These are phyloP conservation scores for Campylomormyrus tamandua DNA, from an alignment of 2,113 vertebrate species.

Conservation along the genomic window DNA sequence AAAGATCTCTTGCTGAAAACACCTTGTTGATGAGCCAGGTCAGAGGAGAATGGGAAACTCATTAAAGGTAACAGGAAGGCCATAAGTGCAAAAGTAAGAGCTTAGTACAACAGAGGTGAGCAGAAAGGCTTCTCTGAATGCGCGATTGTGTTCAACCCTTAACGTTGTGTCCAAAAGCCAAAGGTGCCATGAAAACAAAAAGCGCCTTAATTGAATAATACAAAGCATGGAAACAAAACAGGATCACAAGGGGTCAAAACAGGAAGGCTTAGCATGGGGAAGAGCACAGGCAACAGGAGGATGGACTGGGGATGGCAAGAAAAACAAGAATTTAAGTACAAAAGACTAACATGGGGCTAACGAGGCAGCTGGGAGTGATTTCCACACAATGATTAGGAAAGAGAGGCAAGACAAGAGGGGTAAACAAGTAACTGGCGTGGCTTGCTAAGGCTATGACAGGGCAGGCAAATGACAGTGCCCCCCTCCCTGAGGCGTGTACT, in stretches of 20 bases:
- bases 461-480: background rate
- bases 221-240: background rate
- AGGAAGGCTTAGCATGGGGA: background rate
- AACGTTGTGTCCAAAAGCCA: background rate
- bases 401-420: background rate
- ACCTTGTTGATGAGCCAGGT: background rate
- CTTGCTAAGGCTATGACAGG: background rate
- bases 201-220: background rate
- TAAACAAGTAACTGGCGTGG: background rate
- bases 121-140: background rate
- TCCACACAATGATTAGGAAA: background rate
- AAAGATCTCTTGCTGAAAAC: background rate
- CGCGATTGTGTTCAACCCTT: background rate
- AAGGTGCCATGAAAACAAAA: background rate
- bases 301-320: background rate
- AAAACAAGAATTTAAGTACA: background rate
- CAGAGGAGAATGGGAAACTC: background rate
- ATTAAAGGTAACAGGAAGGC: background rate
- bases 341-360: background rate
- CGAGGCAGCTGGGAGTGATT: background rate
- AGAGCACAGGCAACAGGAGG: background rate
- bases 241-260: background rate
- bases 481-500: background rate
- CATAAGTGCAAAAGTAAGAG: background rate
- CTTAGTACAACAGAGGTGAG: background rate